A percentile compares a stretch with the other conserved stretches of the same genome.
Conservation (phyloP, 2,888 invertebrate genomes). For the Epistrophe grossulariae region DNA sequence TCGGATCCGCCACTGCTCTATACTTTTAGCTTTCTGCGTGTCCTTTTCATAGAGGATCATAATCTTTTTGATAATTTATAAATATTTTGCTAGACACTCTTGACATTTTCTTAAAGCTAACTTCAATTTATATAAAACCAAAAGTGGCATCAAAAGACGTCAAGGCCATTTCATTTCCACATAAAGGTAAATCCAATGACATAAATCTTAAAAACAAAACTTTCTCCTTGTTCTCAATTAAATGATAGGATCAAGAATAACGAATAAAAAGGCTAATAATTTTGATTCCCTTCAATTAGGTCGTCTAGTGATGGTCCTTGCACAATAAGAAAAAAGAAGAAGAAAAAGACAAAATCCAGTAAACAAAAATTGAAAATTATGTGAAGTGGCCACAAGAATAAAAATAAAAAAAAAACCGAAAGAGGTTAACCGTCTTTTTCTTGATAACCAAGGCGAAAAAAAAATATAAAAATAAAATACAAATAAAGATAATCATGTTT, state of each 20-base stretch:
- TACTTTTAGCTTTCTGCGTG: too few species aligned
- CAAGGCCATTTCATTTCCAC: slow-evolving; percentile 28
- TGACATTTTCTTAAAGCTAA: neutral
- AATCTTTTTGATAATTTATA: too few species aligned
- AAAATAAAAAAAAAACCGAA: neutral
- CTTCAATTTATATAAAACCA: slow-evolving; percentile 1
- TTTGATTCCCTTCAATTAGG: slow-evolving; percentile 52
- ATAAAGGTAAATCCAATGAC: slow-evolving; percentile 7
- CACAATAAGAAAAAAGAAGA: neutral
- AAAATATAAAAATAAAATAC: neutral
- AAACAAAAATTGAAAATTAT: slow-evolving; percentile 27
- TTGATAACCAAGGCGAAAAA: neutral
- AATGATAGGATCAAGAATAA: slow-evolving; percentile 24
- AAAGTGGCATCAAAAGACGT: slow-evolving; percentile 11
- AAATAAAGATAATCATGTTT: neutral
- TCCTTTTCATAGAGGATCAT: too few species aligned
- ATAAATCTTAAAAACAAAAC: slow-evolving; percentile 9
- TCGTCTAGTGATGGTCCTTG: slow-evolving; percentile 42
- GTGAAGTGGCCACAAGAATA: neutral
- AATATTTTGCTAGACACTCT: slow-evolving; percentile 6
- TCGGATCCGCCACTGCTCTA: too few species aligned
- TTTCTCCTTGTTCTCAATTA: slow-evolving; percentile 18
- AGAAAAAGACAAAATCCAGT: slow-evolving; percentile 8
- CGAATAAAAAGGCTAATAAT: slow-evolving; percentile 4
- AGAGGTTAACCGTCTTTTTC: slow-evolving; percentile 13